A percentile compares a stretch with the other conserved stretches of the same genome.
Conservation (phyloP, 2,113 vertebrate species). For the Poecile atricapillus region DNA sequence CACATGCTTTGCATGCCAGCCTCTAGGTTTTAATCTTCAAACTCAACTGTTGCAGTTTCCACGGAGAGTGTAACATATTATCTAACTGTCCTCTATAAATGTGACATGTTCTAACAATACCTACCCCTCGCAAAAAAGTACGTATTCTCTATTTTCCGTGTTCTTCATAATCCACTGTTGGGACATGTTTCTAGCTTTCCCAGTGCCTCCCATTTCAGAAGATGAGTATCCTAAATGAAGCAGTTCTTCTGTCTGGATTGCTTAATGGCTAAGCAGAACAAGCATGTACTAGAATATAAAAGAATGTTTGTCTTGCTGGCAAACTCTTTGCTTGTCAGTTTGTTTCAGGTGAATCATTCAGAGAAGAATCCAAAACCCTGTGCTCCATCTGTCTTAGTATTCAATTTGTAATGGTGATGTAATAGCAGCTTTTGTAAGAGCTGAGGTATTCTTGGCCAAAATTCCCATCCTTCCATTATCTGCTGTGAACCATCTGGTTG, state of each 20-base stretch:
- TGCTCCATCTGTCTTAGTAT: background rate
- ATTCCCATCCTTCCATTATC: background rate
- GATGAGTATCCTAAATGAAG: background rate
- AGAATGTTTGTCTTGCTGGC: background rate
- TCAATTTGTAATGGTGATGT: background rate
- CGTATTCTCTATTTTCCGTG: background rate
- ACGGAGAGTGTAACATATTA: background rate
- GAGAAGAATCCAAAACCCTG: background rate
- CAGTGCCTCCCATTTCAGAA: background rate
- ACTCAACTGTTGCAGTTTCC: background rate
- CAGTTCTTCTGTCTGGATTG: background rate
- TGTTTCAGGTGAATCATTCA: background rate
- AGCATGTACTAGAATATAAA: background rate
- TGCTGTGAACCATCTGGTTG: background rate
- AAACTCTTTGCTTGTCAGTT: background rate
- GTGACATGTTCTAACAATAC: background rate
- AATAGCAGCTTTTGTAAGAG: background rate
- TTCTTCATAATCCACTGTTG: background rate
- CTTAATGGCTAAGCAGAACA: background rate
- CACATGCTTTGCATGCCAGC: background rate
- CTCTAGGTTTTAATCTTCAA: background rate
- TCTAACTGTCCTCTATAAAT: background rate
- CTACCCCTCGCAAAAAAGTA: background rate
- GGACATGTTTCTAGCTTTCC: background rate
- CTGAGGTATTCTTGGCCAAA: conserved; percentile 1